These are phyloP conservation scores for Achlya flavicornis DNA, from an alignment of 2,888 invertebrate genomes.

Conservation along the genomic window DNA sequence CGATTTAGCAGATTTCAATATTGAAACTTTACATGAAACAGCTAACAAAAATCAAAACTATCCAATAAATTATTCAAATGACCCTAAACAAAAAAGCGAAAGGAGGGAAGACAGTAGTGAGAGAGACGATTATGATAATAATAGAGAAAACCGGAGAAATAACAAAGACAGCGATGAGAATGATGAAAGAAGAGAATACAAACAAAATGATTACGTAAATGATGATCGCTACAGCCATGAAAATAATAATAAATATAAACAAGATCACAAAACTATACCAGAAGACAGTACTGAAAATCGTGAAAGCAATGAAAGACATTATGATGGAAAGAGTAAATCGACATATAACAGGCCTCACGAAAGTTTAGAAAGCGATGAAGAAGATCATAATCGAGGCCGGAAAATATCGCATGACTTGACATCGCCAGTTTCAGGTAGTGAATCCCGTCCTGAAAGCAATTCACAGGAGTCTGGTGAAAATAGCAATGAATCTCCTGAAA, in stretches of 20 bases:
- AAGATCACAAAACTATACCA: conserved; percentile 19
- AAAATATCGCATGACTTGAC: conserved; percentile 14
- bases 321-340: conserved; percentile 9
- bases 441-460: not conserved
- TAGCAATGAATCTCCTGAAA: conserved; percentile 33
- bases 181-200: conserved; percentile 32
- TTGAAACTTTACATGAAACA: conserved; percentile 61
- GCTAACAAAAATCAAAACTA: conserved; percentile 16
- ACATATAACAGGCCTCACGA: conserved; percentile 10
- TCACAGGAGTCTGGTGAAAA: conserved; percentile 22
- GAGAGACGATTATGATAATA: conserved; percentile 18
- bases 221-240: not conserved
- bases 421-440: not conserved
- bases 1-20: conserved; percentile 67
- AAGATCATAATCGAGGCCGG: conserved; percentile 13
- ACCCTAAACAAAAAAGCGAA: conserved; percentile 10
- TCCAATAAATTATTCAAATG: not conserved
- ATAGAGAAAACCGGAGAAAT: conserved; percentile 15
- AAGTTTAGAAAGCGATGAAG: conserved; percentile 14
- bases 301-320: conserved; percentile 29
- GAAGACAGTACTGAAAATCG: conserved; percentile 18
- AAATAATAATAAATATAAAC: conserved; percentile 12
- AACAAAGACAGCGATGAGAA: conserved; percentile 31
- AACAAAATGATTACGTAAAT: conserved; percentile 14
- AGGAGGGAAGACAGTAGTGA: conserved; percentile 32